Evolutionary conservation across 2,888 invertebrate species (phyloP), one percentile per base, ranked within the genome.

Genomic region (Crematogaster levior): DNA sequence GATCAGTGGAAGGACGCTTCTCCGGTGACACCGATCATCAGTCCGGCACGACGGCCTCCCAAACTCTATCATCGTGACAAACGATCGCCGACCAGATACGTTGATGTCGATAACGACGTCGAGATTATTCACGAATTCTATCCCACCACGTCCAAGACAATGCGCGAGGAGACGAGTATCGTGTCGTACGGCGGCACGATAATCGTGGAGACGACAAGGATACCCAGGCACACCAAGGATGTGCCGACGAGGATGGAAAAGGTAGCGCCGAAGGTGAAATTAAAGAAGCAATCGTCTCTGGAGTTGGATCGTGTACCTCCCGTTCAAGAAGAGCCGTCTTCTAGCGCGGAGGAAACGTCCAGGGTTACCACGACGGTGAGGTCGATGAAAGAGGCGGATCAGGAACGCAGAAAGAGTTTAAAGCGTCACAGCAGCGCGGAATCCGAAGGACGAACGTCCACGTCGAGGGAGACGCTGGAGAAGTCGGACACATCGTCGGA

Each of bases 11-110:
- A 90, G 72, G 91, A 91, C 40, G 91, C 91, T 0, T 91, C 89
- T 0, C 89, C 91, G 7, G 7, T 81, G 86, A 93, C 83, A 83
- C 94, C 83, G 34, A 92, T 70, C 86, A 92, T 70, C 89, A 93
- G 84, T 73, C 92, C 86, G 58, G 68, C 86, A 9, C 90, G 83
- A 72, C 81, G 73, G 6, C 58, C 83, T 0, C 9, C 51, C 3
- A 77, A 51, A 12, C 10, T 34, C 0, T 10, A 43, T 5, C 81
- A 53, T 10, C 30, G 34, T 18, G 73, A 68, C 65, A 86, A 63
- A 37, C 40, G 72, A 0, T 30, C 40, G 5, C 79, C 56, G 27
- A 84, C 81, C 18, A 30, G 77, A 12, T 66, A 74, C 18, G 60
- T 85, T 24, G 86, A 83, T 6, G 53, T 75, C n/a, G 88, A 87